These are phyloP conservation scores for Drosophila nigromelanica DNA, from an alignment of 1,140 invertebrate genomes.

Conservation along the genomic window DNA sequence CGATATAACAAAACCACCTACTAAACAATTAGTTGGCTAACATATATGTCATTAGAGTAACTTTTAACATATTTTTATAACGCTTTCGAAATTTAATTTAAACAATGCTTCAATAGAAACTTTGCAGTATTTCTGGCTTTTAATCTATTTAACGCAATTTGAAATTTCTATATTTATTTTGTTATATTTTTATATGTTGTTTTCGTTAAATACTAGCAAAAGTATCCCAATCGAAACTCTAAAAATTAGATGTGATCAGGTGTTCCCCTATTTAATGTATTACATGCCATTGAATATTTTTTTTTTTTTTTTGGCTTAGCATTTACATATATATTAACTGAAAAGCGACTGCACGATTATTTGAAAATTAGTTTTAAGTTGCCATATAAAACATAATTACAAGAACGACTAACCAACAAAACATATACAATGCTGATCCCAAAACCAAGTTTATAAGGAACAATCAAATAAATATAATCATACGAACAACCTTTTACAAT, in stretches of 20 bases:
- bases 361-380: slow-evolving; percentile 43
- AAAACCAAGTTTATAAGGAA: slow-evolving; percentile 24
- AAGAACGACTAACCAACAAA: slow-evolving; percentile 27
- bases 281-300: neutral
- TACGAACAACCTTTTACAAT: slow-evolving; percentile 38
- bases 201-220: neutral
- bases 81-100: slow-evolving; percentile 23
- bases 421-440: slow-evolving; percentile 30
- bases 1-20: neutral
- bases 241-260: slow-evolving; percentile 13
- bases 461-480: slow-evolving; percentile 43
- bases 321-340: slow-evolving; percentile 24
- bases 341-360: slow-evolving; percentile 44
- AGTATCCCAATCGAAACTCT: slow-evolving; percentile 11
- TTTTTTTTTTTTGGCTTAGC: slow-evolving; percentile 6
- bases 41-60: slow-evolving; percentile 29
- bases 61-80: neutral
- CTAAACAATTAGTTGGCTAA: slow-evolving; percentile 42
- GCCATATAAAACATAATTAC: slow-evolving; percentile 10
- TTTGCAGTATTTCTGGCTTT: slow-evolving; percentile 9
- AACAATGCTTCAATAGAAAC: slow-evolving; percentile 22
- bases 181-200: slow-evolving; percentile 1
- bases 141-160: slow-evolving; percentile 9
- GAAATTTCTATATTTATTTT: slow-evolving; percentile 1
- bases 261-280: neutral